Conservation (phyloP, 2,113 vertebrate species). For the Myxocyprinus asiaticus region DNA sequence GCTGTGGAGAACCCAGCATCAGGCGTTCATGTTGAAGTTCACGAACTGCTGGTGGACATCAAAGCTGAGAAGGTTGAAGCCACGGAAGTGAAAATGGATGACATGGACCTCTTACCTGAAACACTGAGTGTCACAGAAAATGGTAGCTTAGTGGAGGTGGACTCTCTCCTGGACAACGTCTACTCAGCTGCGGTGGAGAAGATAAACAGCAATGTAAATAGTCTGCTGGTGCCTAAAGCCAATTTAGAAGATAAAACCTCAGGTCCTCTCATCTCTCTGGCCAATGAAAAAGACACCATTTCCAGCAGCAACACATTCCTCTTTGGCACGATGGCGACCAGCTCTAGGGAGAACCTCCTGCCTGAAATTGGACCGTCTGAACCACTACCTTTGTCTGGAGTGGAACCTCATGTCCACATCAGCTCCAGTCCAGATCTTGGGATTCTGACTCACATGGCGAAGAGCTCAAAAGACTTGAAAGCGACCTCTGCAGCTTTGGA, state of each 20-base stretch:
- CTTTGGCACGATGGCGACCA: slow-evolving; percentile 83
- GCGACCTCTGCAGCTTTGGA: slow-evolving; percentile 80
- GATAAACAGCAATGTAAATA: slow-evolving; percentile 79
- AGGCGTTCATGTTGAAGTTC: slow-evolving; percentile 92
- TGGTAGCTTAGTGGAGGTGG: slow-evolving; percentile 74
- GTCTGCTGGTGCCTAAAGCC: slow-evolving; percentile 50
- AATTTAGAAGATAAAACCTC: slow-evolving; percentile 86
- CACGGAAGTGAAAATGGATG: slow-evolving; percentile 96
- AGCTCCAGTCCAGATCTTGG: slow-evolving; percentile 79
- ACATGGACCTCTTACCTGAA: slow-evolving; percentile 94
- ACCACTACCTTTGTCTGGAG: slow-evolving; percentile 80
- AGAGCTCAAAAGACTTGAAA: slow-evolving; percentile 74
- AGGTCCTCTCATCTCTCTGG: slow-evolving; percentile 92
- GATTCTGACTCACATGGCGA: slow-evolving; percentile 83
- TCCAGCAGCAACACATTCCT: slow-evolving; percentile 88
- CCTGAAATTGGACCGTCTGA: slow-evolving; percentile 81
- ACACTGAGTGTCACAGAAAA: slow-evolving; percentile 87
- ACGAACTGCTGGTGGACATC: slow-evolving; percentile 92
- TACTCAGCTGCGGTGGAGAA: slow-evolving; percentile 79
- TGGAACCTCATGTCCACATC: slow-evolving; percentile 78
- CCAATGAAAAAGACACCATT: slow-evolving; percentile 94
- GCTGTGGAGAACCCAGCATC: slow-evolving; percentile 75
- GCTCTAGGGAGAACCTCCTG: slow-evolving; percentile 81
- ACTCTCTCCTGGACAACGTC: slow-evolving; percentile 91
- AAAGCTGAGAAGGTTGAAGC: slow-evolving; percentile 99